Evolutionary conservation across 2,797 vertebrate genomes (phyloP).

Genomic region (Botia kubotai): DNA sequence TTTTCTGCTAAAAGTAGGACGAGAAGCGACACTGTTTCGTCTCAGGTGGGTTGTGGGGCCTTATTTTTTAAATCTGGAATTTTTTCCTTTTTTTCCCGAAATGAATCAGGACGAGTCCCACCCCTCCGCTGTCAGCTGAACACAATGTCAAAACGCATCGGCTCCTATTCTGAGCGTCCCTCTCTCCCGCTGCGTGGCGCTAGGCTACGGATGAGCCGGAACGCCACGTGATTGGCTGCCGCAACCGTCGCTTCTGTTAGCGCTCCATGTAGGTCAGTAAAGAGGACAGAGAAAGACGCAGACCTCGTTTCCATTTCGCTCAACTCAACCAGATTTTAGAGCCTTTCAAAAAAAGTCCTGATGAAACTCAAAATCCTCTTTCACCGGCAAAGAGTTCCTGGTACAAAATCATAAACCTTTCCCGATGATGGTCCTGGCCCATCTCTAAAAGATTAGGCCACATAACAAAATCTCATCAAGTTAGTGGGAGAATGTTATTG

Average conservation of each 20-base stretch:
- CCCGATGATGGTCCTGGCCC: constrained; percentile 46
- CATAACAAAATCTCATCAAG: constrained; percentile 68
- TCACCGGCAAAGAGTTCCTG: constrained; percentile 42
- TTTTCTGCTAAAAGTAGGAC: constrained; percentile 77
- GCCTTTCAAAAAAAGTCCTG: constrained; percentile 26
- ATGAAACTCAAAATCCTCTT: constrained; percentile 59
- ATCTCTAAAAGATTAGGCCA: constrained; percentile 59
- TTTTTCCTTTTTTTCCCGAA: constrained; percentile 57
- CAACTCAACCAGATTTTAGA: constrained; percentile 49
- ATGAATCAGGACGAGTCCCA: constrained; percentile 74
- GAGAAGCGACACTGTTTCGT: constrained; percentile 79
- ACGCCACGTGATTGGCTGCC: constrained; percentile 57
- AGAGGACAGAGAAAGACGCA: constrained; percentile 64
- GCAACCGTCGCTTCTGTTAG: constrained; percentile 51
- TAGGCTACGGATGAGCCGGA: constrained; percentile 55
- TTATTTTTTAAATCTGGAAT: constrained; percentile 78
- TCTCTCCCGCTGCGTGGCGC: constrained; percentile 54
- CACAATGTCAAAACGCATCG: constrained; percentile 62
- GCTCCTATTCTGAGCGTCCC: constrained; percentile 58
- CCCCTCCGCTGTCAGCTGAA: constrained; percentile 62
- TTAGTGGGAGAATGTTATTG: constrained; percentile 50
- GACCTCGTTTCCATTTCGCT: constrained; percentile 57
- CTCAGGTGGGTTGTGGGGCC: constrained; percentile 80
- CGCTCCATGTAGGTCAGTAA: constrained; percentile 70
- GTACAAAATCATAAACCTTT: constrained; percentile 55